Evolutionary conservation across 2,888 invertebrate genomes (phyloP).

Genomic region (Drosophila yooni): DNA sequence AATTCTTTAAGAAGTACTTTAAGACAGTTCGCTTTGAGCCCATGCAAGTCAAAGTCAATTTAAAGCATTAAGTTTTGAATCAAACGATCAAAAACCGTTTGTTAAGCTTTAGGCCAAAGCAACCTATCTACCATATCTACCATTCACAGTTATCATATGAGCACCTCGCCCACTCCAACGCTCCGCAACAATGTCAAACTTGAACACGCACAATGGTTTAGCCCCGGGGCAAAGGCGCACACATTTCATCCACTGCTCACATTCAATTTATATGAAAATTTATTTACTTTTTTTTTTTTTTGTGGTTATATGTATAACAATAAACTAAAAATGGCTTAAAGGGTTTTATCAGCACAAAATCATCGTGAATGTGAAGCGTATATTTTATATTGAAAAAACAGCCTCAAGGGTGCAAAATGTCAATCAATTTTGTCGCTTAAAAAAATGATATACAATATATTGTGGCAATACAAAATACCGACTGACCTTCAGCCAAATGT

Average conservation of each 20-base stretch:
- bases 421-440: constrained; percentile 77
- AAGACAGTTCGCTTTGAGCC: not conserved
- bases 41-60: not conserved
- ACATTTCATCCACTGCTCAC: constrained; percentile 52
- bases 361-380: constrained; percentile 47
- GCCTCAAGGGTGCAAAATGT: constrained; percentile 75
- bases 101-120: constrained; percentile 28
- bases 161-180: not conserved
- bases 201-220: constrained; percentile 36
- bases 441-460: constrained; percentile 71
- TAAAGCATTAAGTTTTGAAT: not conserved
- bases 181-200: constrained; percentile 32
- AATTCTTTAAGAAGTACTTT: not conserved
- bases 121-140: not conserved
- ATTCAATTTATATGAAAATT: constrained; percentile 63
- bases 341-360: constrained; percentile 67
- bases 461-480: constrained; percentile 65
- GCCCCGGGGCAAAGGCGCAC: constrained; percentile 22
- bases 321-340: constrained; percentile 73
- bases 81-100: constrained; percentile 8
- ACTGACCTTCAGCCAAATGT: constrained; percentile 76
- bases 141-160: constrained; percentile 9
- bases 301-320: constrained; percentile 45
- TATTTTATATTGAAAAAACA: constrained; percentile 63
- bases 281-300: constrained; percentile 43